These are phyloP conservation scores for Coryphaenoides rupestris DNA, from an alignment of 2,113 vertebrate genomes.

Conservation along the genomic window DNA sequence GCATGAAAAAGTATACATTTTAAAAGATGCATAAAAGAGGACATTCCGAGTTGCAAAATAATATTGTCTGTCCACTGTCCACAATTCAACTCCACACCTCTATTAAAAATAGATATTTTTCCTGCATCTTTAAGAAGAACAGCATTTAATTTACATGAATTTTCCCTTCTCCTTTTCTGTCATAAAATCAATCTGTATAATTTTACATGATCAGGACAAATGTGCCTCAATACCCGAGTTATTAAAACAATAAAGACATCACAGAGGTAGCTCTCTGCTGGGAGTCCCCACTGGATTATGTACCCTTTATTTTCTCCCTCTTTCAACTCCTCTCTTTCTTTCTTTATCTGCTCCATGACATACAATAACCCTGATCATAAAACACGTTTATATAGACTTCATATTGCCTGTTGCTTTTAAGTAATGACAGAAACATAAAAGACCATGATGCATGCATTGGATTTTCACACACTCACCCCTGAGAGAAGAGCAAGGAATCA, in stretches of 20 bases:
- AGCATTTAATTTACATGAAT: conserved; percentile 10
- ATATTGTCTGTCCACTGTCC: no score
- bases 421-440: conserved; percentile 50
- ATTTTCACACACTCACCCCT: no score
- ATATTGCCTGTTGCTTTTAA: conserved; percentile 59
- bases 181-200: conserved; percentile 75
- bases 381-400: conserved; percentile 52
- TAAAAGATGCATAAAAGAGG: no score
- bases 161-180: conserved; percentile 27
- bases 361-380: conserved; percentile 59
- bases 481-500: conserved; percentile 26
- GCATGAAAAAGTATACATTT: no score
- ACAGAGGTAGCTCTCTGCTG: conserved; percentile 62
- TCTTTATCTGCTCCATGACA: conserved; percentile 29
- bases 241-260: conserved; percentile 77
- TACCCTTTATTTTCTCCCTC: conserved; percentile 10
- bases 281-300: conserved; percentile 61
- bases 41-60: no score
- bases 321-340: conserved; percentile 13
- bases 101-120: no score
- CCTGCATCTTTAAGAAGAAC: conserved; percentile 41
- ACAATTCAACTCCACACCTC: no score
- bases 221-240: conserved; percentile 55
- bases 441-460: no score
- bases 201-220: conserved; percentile 74